These are phyloP conservation scores for Ptilonorhynchus violaceus DNA, from an alignment of 2,113 vertebrate species.

Conservation along the genomic window DNA sequence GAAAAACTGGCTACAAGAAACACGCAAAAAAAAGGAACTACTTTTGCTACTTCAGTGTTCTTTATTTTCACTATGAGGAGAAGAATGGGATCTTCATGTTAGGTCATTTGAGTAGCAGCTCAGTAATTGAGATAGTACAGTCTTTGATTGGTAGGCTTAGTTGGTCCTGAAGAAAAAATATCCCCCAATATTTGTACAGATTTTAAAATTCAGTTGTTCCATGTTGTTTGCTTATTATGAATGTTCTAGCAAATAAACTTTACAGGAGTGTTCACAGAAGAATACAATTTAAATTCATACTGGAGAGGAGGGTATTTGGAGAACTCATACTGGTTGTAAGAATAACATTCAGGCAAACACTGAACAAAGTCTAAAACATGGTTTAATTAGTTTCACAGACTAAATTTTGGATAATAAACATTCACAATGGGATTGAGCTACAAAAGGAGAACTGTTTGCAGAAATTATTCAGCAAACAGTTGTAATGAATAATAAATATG, in stretches of 20 bases:
- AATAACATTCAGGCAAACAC: neutral
- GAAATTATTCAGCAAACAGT: constrained; percentile 40
- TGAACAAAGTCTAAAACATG: neutral
- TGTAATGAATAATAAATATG: constrained; percentile 56
- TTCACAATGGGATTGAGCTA: neutral
- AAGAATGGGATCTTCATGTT: neutral
- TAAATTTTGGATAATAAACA: constrained; percentile 34
- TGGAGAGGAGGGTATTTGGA: neutral
- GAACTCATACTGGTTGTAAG: neutral
- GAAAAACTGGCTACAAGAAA: neutral
- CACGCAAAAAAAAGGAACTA: neutral
- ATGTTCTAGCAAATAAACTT: neutral
- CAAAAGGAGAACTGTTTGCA: constrained; percentile 15
- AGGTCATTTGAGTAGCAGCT: neutral
- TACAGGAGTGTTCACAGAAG: neutral
- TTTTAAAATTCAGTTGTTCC: neutral
- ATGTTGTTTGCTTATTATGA: neutral
- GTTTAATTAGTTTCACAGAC: neutral
- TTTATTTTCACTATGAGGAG: neutral
- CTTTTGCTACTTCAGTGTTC: neutral
- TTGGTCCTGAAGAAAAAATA: neutral
- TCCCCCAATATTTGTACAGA: neutral
- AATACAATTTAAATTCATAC: neutral
- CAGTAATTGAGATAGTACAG: neutral
- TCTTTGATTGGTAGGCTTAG: neutral